phyloP scores from a whole-genome alignment of 2,888 invertebrate species.

The Stenodema calcarata region DNA sequence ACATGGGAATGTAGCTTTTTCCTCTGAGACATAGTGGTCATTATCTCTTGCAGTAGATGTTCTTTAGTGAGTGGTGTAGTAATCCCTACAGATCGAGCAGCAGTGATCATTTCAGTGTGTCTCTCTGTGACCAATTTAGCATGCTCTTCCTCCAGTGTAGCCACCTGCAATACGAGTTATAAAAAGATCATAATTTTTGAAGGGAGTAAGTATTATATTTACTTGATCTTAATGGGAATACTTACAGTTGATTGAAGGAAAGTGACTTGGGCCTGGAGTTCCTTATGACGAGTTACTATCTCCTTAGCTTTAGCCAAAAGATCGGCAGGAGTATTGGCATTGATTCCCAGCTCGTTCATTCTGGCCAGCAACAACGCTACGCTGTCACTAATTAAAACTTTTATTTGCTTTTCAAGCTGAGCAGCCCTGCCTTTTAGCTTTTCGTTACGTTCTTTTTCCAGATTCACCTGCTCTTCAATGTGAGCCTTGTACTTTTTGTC shows the following conservation, averaged over 20 bases:
- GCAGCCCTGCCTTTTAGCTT: conserved; percentile 82
- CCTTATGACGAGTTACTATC: conserved; percentile 91
- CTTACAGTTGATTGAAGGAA: conserved; percentile 84
- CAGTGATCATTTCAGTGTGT: conserved; percentile 70
- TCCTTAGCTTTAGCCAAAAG: conserved; percentile 86
- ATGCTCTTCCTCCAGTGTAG: conserved; percentile 78
- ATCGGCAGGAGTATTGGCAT: conserved; percentile 84
- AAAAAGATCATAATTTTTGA: background rate
- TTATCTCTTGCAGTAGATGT: conserved; percentile 84
- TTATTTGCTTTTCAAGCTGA: conserved; percentile 93
- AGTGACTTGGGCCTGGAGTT: conserved; percentile 86
- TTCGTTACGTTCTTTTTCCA: conserved; percentile 84
- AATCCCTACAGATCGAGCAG: conserved; percentile 52
- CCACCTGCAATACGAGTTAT: conserved; percentile 62
- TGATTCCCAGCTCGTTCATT: conserved; percentile 90
- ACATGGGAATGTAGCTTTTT: conserved; percentile 83
- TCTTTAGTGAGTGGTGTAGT: conserved; percentile 71
- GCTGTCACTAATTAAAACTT: conserved; percentile 89
- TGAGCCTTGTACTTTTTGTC: conserved; percentile 75
- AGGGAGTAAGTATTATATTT: background rate
- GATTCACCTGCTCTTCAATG: conserved; percentile 78
- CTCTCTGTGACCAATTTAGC: conserved; percentile 74
- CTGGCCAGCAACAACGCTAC: conserved; percentile 85
- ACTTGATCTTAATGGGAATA: conserved; percentile 53
- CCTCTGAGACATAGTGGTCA: conserved; percentile 80